phyloP scores from a whole-genome alignment of 2,113 vertebrate species.

The Prochilodus magdalenae region DNA sequence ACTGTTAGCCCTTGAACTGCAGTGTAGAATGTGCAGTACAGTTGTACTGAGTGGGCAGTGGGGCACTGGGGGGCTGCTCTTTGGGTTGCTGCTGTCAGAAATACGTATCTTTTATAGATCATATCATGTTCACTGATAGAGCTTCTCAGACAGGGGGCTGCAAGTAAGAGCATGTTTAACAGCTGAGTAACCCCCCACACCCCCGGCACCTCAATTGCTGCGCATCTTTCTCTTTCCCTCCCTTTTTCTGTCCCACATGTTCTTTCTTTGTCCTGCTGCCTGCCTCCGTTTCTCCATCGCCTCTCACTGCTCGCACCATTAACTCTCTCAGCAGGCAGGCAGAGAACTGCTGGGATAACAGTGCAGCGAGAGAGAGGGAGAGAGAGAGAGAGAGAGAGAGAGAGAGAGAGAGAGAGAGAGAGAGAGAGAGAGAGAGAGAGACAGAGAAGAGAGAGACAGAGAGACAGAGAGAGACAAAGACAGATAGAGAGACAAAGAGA shows the following conservation, averaged over 20 bases:
- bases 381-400: slow-evolving; percentile 29
- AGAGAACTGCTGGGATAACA: slow-evolving; percentile 40
- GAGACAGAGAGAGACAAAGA: background rate
- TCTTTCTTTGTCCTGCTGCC: slow-evolving; percentile 20
- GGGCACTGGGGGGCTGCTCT: background rate
- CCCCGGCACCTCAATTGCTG: slow-evolving; percentile 2
- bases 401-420: background rate
- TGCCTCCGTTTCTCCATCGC: slow-evolving; percentile 30
- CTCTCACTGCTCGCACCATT: slow-evolving; percentile 37
- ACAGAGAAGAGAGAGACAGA: background rate
- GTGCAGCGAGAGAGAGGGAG: background rate
- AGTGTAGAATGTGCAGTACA: background rate
- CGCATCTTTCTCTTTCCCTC: slow-evolving; percentile 13
- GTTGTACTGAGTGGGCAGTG: background rate
- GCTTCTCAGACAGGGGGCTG: slow-evolving; percentile 30
- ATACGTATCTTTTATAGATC: slow-evolving; percentile 33
- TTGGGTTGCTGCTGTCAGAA: background rate
- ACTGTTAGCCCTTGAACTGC: background rate
- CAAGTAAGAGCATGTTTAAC: slow-evolving; percentile 38
- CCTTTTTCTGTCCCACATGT: slow-evolving; percentile 22
- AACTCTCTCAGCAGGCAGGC: slow-evolving; percentile 39
- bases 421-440: background rate
- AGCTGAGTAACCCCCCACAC: slow-evolving; percentile 16
- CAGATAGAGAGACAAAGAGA: too few species aligned
- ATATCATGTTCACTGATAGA: slow-evolving; percentile 16